Base-by-base conservation (phyloP, 2,888 invertebrate species). In the Lysandra coridon region DNA sequence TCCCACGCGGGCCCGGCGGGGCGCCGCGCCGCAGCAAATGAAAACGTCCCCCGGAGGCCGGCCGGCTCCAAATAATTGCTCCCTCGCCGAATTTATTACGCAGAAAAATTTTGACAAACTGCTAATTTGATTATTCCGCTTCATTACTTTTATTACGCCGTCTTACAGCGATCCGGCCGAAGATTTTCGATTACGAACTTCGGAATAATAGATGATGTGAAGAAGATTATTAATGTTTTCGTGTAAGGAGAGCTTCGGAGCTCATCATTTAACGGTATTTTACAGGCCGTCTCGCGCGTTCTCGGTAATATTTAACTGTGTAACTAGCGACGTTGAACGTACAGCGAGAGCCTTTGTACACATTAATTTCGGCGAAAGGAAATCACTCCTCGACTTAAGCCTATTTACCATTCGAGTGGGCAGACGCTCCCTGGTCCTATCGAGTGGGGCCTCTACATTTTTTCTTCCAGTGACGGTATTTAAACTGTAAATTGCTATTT, bases 31-130 rank as follows among this genome's bases (percentile, higher is more conserved):
- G 33, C 62, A 2, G 53, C 53, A 92, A 92, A 91, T 92, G 91
- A 91, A 87, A 88, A 85, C 86, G 86, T 86, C 85, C 89, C 88
- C 86, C 82, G 85, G 87, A 88, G 88, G 85, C 89, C 88, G 90
- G 90, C 89, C 86, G 84, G 85, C 78, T 53, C 78, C 40, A 91
- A 92, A 91, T 92, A 92, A 92, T 91, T 91, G 91, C 91, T 84
- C 85, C 84, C 83, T 79, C 88, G 85, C 86, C 86, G 88, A 88
- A 91, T 91, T 91, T 92, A 91, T 92, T 88, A 89, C 86, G 85
- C 83, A 85, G 89, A 89, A 89, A 90, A 89, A 90, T 91, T 91
- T 89, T 91, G 89, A 91, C 88, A 90, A 89, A 91, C 88, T 84
- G 86, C 86, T 84, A 78, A 78, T 78, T 78, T 64, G 78, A 78